Percentiles rank a stretch among this genome's conserved stretches.
phyloP scores from a whole-genome alignment of 1,140 invertebrate genomes.

The Diachasmimorpha longicaudata region DNA sequence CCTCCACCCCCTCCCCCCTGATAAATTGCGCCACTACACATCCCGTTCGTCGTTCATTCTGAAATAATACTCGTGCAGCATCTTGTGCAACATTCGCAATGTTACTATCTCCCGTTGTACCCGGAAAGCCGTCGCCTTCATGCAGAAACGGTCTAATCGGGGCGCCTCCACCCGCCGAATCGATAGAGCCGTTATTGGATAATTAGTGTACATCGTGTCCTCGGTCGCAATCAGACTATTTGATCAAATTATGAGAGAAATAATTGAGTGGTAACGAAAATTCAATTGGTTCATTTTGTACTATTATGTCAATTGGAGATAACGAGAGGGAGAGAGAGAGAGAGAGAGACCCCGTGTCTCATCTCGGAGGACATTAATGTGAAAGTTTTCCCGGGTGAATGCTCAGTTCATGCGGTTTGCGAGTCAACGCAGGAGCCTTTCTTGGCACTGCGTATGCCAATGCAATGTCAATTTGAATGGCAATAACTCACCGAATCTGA shows the following conservation, averaged over 20 bases:
- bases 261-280: background rate
- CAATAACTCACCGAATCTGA: background rate
- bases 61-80: background rate
- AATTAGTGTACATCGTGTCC: background rate
- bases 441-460: background rate
- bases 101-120: background rate
- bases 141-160: too few relatives aligned
- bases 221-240: background rate
- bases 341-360: conserved; percentile 6
- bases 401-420: background rate
- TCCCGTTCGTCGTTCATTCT: background rate
- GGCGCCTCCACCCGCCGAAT: background rate
- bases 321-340: too few relatives aligned
- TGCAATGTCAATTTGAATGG: background rate
- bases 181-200: background rate
- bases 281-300: background rate
- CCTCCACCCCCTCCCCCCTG: conserved; percentile 18
- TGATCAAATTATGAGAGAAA: background rate
- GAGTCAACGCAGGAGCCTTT: background rate
- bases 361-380: background rate
- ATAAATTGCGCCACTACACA: conserved; percentile 36
- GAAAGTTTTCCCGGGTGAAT: background rate
- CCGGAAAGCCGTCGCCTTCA: background rate
- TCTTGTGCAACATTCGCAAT: background rate
- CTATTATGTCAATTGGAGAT: conserved; percentile 24